These are phyloP conservation scores for Drosophila takahashii DNA, from an alignment of 1,140 invertebrate genomes.

Conservation along the genomic window DNA sequence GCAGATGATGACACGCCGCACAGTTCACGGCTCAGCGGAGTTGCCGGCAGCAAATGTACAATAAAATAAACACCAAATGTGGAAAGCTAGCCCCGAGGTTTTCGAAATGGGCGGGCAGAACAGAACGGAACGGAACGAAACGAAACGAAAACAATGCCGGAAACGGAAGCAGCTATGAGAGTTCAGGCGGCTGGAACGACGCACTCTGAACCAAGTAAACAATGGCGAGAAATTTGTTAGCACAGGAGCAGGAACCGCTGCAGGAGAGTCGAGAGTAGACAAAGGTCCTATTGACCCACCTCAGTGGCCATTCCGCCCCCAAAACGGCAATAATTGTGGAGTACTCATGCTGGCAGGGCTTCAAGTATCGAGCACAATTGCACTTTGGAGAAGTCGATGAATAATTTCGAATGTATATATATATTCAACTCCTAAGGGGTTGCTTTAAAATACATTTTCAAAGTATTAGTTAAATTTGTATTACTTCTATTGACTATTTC, in stretches of 20 bases:
- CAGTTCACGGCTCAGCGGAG: conserved; percentile 69
- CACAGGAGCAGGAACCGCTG: conserved; percentile 23
- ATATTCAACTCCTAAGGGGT: neutral
- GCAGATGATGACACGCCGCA: conserved; percentile 63
- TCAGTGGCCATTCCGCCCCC: conserved; percentile 7
- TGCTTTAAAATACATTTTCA: neutral
- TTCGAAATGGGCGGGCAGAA: conserved; percentile 9
- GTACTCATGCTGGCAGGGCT: neutral
- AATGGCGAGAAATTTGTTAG: conserved; percentile 53
- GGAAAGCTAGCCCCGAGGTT: conserved; percentile 31
- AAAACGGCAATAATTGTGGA: conserved; percentile 10
- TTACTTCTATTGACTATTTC: too few species aligned
- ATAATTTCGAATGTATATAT: conserved; percentile 10
- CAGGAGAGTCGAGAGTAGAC: conserved; percentile 42
- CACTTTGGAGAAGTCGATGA: conserved; percentile 16
- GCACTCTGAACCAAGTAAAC: conserved; percentile 54
- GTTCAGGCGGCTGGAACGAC: conserved; percentile 51
- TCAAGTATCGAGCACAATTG: conserved; percentile 12
- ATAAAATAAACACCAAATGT: conserved; percentile 73
- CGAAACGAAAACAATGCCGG: conserved; percentile 70
- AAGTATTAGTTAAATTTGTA: too few species aligned
- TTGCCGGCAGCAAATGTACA: conserved; percentile 70
- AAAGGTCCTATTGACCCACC: conserved; percentile 29
- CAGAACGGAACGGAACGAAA: conserved; percentile 28
- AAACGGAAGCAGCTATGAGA: conserved; percentile 67